Evolutionary conservation across 2,888 invertebrate genomes (phyloP).

Genomic region (Phoenoteleia sp.): DNA sequence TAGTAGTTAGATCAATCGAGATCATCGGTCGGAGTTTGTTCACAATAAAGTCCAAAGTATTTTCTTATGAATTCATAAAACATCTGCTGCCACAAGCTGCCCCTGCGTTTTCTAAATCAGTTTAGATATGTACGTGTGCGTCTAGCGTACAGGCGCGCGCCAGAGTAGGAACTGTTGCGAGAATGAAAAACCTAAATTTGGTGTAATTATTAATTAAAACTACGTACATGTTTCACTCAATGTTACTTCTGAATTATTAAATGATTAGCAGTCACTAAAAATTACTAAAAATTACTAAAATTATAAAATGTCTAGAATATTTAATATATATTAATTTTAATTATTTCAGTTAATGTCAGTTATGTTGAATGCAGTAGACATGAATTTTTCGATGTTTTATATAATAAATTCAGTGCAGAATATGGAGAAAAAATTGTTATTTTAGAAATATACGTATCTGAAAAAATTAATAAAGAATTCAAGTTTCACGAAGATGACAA

Average conservation of each 20-base stretch:
- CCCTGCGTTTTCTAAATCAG: constrained; percentile 1
- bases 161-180: not conserved
- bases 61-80: not conserved
- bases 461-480: constrained; percentile 3
- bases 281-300: constrained; percentile 17
- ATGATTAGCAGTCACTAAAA: too few species aligned
- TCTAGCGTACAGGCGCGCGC: not conserved
- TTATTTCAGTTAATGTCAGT: constrained; percentile 11
- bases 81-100: not conserved
- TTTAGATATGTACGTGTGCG: constrained; percentile 9
- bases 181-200: not conserved
- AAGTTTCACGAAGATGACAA: constrained; percentile 11
- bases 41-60: not conserved
- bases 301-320: not conserved
- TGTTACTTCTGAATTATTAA: not conserved
- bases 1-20: constrained; percentile 24
- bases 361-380: constrained; percentile 11
- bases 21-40: not conserved
- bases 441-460: constrained; percentile 9
- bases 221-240: constrained; percentile 3
- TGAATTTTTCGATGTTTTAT: constrained; percentile 8
- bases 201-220: constrained; percentile 3
- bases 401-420: not conserved
- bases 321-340: not conserved
- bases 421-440: not conserved